Base-by-base conservation (phyloP, 2,797 vertebrate genomes). In the Meda fulgida region DNA sequence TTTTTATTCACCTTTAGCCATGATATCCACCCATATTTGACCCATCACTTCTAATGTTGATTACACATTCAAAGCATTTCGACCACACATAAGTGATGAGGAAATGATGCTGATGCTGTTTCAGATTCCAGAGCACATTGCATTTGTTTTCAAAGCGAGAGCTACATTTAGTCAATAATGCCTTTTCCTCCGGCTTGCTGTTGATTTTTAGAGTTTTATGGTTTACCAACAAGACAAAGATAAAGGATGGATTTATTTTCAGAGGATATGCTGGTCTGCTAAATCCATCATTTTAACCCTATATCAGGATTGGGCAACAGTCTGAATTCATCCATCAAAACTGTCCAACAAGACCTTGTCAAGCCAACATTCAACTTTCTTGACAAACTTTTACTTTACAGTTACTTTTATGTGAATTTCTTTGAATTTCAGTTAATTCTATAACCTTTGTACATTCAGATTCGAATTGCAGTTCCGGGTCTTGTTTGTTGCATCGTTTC, bases 1-100 rank as follows among this genome's bases (percentile, higher is more conserved):
- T 81, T 53, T 83, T 16, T 80, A 77, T 79, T 67, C 19, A 72
- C 75, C 18, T 85, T 48, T 31, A 26, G 26, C 38, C 19, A 21
- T 60, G 18, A 23, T 48, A 76, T 80, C n/a, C 19, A 51, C 79
- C 38, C 65, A 91, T 84, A 55, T 84, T 81, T 75, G 78, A 70
- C 43, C 29, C 8, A 86, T 84, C 85, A 87, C 82, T 67, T 60
- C 79, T 36, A 60, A 58, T 51, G 48, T 71, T 78, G 19, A n/a
- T 84, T 70, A 55, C 18, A 77, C 31, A 13, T 51, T 76, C 10
- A 26, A 7, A 76, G 60, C 5, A 7, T 36, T 76, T 66, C 2
- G 11, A 67, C 46, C 34, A 55, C 72, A 53, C 72, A 29, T 13
- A 67, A 53, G 31, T 26, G 34, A 5, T 69, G 48, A 71, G 40